phyloP scores from a whole-genome alignment of 1,140 invertebrate genomes.

The Teleogryllus occipitalis region DNA sequence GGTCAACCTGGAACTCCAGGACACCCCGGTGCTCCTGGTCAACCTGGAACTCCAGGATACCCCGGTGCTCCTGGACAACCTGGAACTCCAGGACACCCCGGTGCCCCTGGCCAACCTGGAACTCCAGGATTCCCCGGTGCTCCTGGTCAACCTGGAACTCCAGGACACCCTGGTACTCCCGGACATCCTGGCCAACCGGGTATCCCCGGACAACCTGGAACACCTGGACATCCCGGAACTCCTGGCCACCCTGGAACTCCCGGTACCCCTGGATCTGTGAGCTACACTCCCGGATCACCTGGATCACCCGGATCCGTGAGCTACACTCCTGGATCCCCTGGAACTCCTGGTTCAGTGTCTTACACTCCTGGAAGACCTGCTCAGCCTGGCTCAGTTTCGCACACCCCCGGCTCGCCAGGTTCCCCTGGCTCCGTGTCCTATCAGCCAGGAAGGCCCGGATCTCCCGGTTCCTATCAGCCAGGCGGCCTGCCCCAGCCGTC shows the following conservation, averaged over 20 bases:
- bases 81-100: not conserved
- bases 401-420: not conserved
- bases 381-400: not conserved
- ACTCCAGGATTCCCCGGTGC: not conserved
- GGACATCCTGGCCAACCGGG: slow-evolving; percentile 15
- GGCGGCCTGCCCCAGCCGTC: not conserved
- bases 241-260: not conserved
- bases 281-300: not conserved
- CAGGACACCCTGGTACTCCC: not conserved
- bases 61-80: not conserved
- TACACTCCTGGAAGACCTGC: not conserved
- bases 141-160: too few species aligned
- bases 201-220: too few species aligned
- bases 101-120: not conserved
- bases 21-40: not conserved
- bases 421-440: not conserved
- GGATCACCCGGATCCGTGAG: not conserved
- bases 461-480: not conserved
- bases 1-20: not conserved
- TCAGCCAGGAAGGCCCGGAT: not conserved
- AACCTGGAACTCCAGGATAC: not conserved
- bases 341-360: not conserved
- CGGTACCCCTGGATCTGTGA: not conserved
- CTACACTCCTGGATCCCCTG: not conserved
- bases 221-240: not conserved